Evolutionary conservation across 2,888 invertebrate genomes (phyloP).

Genomic region (Steinernema scapterisci): DNA sequence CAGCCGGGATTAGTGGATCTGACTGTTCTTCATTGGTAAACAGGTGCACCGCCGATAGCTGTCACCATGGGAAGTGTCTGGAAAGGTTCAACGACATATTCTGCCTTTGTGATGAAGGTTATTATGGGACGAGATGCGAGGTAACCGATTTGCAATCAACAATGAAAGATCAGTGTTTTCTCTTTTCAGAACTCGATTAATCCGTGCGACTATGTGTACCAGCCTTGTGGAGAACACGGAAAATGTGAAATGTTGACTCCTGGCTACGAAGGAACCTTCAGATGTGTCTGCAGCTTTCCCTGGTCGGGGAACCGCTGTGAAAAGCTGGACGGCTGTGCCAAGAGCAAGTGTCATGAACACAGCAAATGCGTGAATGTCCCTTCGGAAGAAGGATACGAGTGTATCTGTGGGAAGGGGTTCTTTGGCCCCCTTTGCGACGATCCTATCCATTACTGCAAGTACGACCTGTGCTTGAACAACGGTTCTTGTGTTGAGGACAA

Average conservation of each 20-base stretch:
- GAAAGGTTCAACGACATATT: slow-evolving; percentile 1
- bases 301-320: neutral
- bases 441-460: slow-evolving; percentile 4
- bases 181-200: slow-evolving; percentile 7
- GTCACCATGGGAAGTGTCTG: slow-evolving; percentile 6
- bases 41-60: neutral
- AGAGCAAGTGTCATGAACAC: neutral
- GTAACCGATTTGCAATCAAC: neutral
- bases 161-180: neutral
- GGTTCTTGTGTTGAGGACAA: neutral
- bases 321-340: neutral
- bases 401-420: neutral
- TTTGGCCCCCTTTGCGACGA: slow-evolving; percentile 7
- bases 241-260: neutral
- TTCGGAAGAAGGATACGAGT: slow-evolving; percentile 5
- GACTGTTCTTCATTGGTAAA: neutral
- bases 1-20: neutral
- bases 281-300: neutral
- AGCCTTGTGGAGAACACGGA: slow-evolving; percentile 7
- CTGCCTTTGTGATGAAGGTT: slow-evolving; percentile 4
- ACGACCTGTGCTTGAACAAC: slow-evolving; percentile 5
- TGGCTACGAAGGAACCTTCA: slow-evolving; percentile 15
- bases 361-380: slow-evolving; percentile 20
- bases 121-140: neutral
- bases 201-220: slow-evolving; percentile 11